A percentile compares a stretch with the other conserved stretches of the same genome.
Conservation (phyloP, 2,888 invertebrate species). For the Pardosa pseudoannulata region DNA sequence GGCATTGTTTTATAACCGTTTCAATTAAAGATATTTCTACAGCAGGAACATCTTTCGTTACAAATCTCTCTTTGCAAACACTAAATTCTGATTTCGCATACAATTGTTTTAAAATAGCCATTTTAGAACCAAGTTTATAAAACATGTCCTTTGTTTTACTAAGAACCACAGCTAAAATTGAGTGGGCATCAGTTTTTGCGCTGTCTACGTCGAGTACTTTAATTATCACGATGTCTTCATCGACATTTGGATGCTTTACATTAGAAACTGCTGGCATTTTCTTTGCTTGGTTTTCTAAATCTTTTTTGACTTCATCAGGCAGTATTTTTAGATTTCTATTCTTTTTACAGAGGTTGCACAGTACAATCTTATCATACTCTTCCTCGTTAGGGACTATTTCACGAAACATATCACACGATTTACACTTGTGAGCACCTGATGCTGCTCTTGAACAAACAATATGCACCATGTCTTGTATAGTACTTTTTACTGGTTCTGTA, state of each 20-base stretch:
- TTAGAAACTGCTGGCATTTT: neutral
- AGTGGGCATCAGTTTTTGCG: neutral
- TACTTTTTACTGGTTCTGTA: slow-evolving; percentile 32
- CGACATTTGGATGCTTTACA: too few relatives aligned
- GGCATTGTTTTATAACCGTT: too few relatives aligned
- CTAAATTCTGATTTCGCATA: too few relatives aligned
- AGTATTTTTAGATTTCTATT: neutral
- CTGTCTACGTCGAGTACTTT: slow-evolving; percentile 3
- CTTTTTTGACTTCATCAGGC: neutral
- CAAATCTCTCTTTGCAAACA: too few relatives aligned
- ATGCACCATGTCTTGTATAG: slow-evolving; percentile 12
- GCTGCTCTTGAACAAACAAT: slow-evolving; percentile 30
- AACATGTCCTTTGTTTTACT: too few relatives aligned
- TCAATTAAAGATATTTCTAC: too few relatives aligned
- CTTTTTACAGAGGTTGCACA: neutral
- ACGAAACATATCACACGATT: too few relatives aligned
- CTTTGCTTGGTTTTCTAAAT: slow-evolving; percentile 13
- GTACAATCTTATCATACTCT: neutral
- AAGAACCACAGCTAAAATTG: slow-evolving; percentile 25
- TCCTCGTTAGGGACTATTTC: neutral
- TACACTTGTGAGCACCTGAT: too few relatives aligned
- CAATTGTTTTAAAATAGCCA: slow-evolving; percentile 20
- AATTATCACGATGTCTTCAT: neutral
- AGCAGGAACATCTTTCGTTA: too few relatives aligned
- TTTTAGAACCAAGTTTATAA: slow-evolving; percentile 12